phyloP scores from a whole-genome alignment of 2,113 vertebrate genomes.

The Dromaius novaehollandiae region DNA sequence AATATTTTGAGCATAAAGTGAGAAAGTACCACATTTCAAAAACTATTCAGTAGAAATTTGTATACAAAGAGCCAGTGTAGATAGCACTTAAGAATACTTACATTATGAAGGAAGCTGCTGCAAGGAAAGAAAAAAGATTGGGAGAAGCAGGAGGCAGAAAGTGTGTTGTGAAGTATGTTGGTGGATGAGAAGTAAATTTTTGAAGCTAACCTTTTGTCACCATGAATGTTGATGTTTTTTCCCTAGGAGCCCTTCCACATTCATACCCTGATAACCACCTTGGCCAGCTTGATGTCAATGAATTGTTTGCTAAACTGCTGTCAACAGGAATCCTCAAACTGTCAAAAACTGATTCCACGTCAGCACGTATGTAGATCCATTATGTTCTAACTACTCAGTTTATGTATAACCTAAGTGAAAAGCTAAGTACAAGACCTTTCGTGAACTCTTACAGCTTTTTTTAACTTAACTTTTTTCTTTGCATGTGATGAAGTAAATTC shows the following conservation, averaged over 20 bases:
- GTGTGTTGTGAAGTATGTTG: background rate
- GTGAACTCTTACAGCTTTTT: background rate
- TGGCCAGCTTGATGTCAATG: constrained; percentile 95
- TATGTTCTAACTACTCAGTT: background rate
- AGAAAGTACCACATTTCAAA: background rate
- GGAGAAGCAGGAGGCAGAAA: background rate
- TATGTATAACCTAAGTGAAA: background rate
- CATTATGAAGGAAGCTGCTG: background rate
- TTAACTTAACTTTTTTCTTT: background rate
- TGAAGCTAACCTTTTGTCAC: background rate
- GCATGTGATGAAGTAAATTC: background rate
- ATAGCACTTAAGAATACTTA: background rate
- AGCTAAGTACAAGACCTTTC: background rate
- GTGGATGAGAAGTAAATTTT: background rate
- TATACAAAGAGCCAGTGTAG: background rate
- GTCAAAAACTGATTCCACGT: constrained; percentile 76
- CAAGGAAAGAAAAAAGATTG: background rate
- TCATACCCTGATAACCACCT: constrained; percentile 92
- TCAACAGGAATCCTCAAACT: constrained; percentile 91
- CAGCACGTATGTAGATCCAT: constrained; percentile 70
- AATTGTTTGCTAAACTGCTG: constrained; percentile 92
- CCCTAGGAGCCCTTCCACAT: constrained; percentile 72
- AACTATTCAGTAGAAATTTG: background rate
- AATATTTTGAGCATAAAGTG: background rate
- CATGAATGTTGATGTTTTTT: background rate